Evolutionary conservation across 2,113 vertebrate species (phyloP).

Genomic region (Pomatostomus ruficeps): DNA sequence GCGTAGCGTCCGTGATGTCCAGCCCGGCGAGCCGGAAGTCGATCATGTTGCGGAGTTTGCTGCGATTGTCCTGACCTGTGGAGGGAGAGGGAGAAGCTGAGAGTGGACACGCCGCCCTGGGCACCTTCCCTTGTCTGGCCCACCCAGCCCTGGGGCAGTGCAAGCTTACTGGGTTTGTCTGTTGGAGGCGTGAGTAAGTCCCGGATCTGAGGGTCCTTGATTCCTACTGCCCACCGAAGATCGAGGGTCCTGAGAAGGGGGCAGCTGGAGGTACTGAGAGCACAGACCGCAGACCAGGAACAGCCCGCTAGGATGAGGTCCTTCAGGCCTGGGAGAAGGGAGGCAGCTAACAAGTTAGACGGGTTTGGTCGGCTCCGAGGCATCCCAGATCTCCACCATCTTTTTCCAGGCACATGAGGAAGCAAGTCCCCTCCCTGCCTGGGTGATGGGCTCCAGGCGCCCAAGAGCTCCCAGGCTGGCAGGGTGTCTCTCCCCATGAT

Average conservation of each 20-base stretch:
- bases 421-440: background rate
- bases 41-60: conserved; percentile 92
- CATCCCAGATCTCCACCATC: background rate
- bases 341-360: background rate
- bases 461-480: background rate
- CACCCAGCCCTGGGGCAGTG: background rate
- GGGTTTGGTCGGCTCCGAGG: rapidly evolving
- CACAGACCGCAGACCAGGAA: conserved; percentile 91
- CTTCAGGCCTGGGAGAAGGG: conserved; percentile 79
- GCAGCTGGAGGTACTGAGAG: conserved; percentile 92
- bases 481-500: rapidly evolving
- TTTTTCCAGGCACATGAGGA: background rate
- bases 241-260: conserved; percentile 95
- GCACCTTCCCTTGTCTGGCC: background rate
- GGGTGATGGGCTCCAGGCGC: background rate
- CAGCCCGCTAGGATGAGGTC: conserved; percentile 93
- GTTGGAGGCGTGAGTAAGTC: conserved; percentile 88
- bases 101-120: rapidly evolving
- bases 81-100: background rate
- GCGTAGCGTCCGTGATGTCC: conserved; percentile 91
- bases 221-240: conserved; percentile 92
- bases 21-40: conserved; percentile 91
- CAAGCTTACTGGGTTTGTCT: conserved; percentile 76
- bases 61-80: conserved; percentile 92
- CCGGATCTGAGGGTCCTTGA: conserved; percentile 94